phyloP scores from a whole-genome alignment of 2,113 vertebrate genomes.

The Thermophis baileyi region DNA sequence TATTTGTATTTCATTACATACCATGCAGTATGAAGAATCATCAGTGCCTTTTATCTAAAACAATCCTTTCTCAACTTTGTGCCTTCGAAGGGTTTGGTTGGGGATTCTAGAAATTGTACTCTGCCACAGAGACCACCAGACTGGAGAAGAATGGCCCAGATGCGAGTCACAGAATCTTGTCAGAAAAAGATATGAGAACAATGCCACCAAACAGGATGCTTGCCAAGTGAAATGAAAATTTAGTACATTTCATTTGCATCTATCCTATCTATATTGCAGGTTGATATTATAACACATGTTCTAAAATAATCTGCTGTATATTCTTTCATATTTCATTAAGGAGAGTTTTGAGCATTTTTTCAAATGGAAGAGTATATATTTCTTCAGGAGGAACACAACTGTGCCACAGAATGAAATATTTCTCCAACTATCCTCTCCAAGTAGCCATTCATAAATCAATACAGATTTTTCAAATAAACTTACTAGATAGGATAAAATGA shows the following conservation, averaged over 20 bases:
- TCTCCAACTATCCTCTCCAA: background rate
- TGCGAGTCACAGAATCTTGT: background rate
- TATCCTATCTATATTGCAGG: background rate
- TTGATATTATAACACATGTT: background rate
- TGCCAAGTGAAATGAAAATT: background rate
- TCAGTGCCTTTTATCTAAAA: background rate
- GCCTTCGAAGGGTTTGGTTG: background rate
- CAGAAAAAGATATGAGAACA: background rate
- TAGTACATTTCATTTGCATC: background rate
- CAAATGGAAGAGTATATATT: background rate
- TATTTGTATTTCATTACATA: background rate
- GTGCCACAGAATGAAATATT: background rate
- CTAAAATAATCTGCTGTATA: background rate
- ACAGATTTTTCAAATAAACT: background rate
- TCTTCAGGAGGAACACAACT: background rate
- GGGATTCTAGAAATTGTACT: background rate
- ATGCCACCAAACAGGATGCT: background rate
- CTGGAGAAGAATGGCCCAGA: background rate
- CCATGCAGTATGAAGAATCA: background rate
- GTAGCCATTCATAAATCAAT: background rate
- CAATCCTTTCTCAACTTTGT: background rate
- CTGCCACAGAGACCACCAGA: background rate
- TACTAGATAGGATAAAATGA: background rate
- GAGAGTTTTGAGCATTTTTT: background rate
- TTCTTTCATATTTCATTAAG: background rate